Conservation (phyloP, 2,797 vertebrate species). For the Scyliorhinus canicula region DNA sequence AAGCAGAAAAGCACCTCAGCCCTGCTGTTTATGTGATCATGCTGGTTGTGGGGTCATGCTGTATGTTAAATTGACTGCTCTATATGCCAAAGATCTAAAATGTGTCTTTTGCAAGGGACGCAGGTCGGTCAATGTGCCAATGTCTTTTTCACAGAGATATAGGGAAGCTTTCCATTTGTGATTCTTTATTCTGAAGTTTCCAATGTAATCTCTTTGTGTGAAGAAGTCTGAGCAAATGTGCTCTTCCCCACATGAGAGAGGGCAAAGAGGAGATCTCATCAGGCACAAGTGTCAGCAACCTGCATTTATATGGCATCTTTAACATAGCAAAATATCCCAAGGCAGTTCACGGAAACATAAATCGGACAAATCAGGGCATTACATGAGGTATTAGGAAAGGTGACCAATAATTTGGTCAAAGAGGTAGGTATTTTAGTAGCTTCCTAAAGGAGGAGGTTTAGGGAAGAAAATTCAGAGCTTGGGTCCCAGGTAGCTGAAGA, state of each 20-base stretch:
- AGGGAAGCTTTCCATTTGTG: background rate
- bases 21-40: too few relatives aligned
- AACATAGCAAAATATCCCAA: background rate
- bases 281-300: background rate
- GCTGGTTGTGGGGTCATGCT: too few relatives aligned
- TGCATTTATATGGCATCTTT: background rate
- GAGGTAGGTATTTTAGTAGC: background rate
- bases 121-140: background rate
- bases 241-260: background rate
- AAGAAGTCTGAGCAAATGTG: background rate
- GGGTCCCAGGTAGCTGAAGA: background rate
- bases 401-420: background rate
- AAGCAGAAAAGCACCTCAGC: too few relatives aligned
- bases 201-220: background rate
- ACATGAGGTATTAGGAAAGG: background rate
- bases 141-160: background rate
- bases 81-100: too few relatives aligned
- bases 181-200: background rate
- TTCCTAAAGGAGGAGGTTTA: background rate
- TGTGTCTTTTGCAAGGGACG: too few relatives aligned
- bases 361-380: background rate
- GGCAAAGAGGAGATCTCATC: background rate
- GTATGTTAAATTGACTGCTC: background rate
- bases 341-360: background rate
- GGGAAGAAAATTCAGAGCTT: background rate